Conservation (phyloP, 2,797 vertebrate genomes). For the Clarias fuscus region DNA sequence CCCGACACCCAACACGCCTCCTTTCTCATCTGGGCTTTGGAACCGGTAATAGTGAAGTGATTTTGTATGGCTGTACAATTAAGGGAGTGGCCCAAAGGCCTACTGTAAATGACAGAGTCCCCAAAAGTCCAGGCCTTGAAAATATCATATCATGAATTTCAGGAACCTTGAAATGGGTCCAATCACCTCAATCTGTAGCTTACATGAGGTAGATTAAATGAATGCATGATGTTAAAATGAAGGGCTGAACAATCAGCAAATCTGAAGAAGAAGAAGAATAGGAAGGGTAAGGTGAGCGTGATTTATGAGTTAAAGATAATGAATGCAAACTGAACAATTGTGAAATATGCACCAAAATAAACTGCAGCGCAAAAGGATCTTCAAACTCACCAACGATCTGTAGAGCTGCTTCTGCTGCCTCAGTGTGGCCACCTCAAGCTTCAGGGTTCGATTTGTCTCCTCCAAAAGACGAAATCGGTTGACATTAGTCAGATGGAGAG, state of each 20-base stretch:
- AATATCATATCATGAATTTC: neutral
- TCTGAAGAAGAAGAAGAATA: neutral
- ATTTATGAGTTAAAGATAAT: neutral
- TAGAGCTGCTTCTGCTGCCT: constrained; percentile 65
- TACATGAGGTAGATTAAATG: neutral
- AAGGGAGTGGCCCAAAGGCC: too few species aligned
- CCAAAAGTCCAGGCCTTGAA: neutral
- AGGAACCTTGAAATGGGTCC: neutral
- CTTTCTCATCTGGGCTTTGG: too few species aligned
- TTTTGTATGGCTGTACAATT: too few species aligned
- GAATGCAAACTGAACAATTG: neutral
- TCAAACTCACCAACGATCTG: constrained; percentile 69
- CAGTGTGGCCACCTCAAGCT: constrained; percentile 69
- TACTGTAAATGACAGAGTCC: too few species aligned
- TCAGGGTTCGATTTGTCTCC: constrained; percentile 64
- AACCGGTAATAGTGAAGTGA: too few species aligned
- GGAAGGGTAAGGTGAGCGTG: neutral
- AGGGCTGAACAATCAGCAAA: neutral
- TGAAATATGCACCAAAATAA: neutral
- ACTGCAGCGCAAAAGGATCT: neutral
- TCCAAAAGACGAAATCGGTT: constrained; percentile 67
- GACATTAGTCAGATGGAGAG: constrained; percentile 62
- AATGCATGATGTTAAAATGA: neutral
- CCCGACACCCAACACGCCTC: too few species aligned
- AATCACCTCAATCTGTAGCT: too few species aligned